These are phyloP conservation scores for Desmodus rotundus DNA, from an alignment of 2,113 vertebrate species.

Conservation along the genomic window DNA sequence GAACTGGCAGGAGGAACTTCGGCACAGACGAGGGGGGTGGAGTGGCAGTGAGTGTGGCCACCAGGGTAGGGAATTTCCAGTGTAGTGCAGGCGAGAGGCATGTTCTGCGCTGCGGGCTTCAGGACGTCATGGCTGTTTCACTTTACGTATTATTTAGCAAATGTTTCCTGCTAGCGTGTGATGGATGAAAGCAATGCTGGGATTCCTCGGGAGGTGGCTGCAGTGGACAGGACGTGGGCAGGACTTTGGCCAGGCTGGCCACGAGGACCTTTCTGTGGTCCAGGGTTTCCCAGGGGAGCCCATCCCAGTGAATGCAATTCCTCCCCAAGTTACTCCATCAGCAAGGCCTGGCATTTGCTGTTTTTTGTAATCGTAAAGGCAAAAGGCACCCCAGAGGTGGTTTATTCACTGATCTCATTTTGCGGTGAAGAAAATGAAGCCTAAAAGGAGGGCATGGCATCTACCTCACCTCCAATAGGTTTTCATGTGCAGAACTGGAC, in stretches of 20 bases:
- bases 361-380: background rate
- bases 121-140: too few species aligned
- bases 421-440: background rate
- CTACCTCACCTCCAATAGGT: accelerated
- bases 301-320: background rate
- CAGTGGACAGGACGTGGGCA: accelerated
- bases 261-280: accelerated
- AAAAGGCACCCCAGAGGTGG: too few species aligned
- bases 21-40: too few species aligned
- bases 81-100: too few species aligned
- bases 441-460: background rate
- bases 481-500: background rate
- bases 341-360: background rate
- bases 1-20: background rate
- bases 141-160: background rate
- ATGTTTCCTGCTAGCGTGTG: background rate
- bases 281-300: background rate
- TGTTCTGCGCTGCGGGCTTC: background rate
- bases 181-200: background rate
- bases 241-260: background rate
- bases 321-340: background rate
- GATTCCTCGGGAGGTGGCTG: background rate
- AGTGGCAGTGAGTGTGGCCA: background rate
- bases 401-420: background rate
- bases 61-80: accelerated